Evolutionary conservation across 2,797 vertebrate genomes (phyloP).

Genomic region (Channa striata): DNA sequence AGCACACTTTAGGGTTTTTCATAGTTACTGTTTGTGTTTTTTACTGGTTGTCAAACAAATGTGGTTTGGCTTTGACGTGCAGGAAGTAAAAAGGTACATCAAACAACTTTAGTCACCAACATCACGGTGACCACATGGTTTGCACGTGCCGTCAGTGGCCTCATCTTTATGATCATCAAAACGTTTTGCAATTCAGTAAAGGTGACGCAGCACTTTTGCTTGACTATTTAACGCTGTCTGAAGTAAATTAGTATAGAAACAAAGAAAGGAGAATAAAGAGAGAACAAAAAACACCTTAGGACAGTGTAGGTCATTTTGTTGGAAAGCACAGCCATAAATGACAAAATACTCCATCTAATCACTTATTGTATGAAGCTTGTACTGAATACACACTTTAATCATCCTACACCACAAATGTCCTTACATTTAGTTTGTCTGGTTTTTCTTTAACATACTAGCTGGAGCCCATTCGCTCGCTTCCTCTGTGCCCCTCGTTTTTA

Average conservation of each 20-base stretch:
- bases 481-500: no score
- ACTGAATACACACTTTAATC: not conserved
- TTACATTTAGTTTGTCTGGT: no score
- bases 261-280: not conserved
- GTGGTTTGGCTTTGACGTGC: slow-evolving; percentile 6
- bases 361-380: not conserved
- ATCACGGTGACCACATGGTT: not conserved
- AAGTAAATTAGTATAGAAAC: not conserved
- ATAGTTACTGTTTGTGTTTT: not conserved
- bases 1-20: not conserved
- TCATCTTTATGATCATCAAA: no score
- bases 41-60: not conserved
- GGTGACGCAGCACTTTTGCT: no score
- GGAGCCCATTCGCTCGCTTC: no score
- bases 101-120: not conserved
- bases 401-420: not conserved
- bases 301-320: not conserved
- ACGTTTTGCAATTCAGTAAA: not conserved
- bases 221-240: no score
- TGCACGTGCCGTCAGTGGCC: no score
- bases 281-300: not conserved
- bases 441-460: no score
- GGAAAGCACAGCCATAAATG: not conserved
- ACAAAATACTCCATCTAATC: not conserved
- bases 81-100: slow-evolving; percentile 14